Evolutionary conservation across 2,888 invertebrate species (phyloP), one percentile per base, ranked within the genome.

Genomic region (Rotaria magnacalcarata): DNA sequence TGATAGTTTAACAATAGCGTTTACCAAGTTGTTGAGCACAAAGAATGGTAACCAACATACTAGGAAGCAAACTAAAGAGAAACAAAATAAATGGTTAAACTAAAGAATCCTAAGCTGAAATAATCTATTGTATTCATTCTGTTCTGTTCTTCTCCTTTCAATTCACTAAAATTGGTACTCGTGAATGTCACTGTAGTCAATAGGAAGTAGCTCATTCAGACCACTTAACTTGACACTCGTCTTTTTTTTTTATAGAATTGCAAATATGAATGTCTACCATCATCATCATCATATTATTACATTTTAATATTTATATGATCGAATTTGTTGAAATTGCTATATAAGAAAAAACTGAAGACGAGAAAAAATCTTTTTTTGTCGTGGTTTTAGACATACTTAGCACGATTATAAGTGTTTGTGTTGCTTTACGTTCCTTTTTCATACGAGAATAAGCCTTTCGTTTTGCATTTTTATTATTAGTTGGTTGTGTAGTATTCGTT

Each of bases 321-420:
- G 34, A 34, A 34, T 34, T 34, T 34, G 34, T 34, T 34, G 34
- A 34, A 34, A 34, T 34, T 34, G 34, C 34, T 34, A 34, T 34
- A 2, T 34, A 34, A 34, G 2, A 1, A 34, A 34, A 34, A 34
- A 34, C 34, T 34, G 34, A 34, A 34, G 34, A 2, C 34, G 34
- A 34, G 34, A 34, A 34, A 2, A 34, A 34, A 34, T 34, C 34
- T 34, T 34, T 34, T 34, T 34, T 34, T 74, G 6, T 16, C 50
- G 2, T 11, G 8, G 14, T 41, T 2, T 41, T 41, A 21, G 24
- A 27, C 74, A 21, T 74, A 98, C 98, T 97, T 91, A 99, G 93
- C 88, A 99, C 99, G 91, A 99, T 97, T 87, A 97, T 98, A 88
- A 99, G 92, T 16, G 98, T 99, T 93, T 98, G 98, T 16, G 98